Evolutionary conservation across 2,113 vertebrate genomes (phyloP).

Genomic region (Shinisaurus crocodilurus): DNA sequence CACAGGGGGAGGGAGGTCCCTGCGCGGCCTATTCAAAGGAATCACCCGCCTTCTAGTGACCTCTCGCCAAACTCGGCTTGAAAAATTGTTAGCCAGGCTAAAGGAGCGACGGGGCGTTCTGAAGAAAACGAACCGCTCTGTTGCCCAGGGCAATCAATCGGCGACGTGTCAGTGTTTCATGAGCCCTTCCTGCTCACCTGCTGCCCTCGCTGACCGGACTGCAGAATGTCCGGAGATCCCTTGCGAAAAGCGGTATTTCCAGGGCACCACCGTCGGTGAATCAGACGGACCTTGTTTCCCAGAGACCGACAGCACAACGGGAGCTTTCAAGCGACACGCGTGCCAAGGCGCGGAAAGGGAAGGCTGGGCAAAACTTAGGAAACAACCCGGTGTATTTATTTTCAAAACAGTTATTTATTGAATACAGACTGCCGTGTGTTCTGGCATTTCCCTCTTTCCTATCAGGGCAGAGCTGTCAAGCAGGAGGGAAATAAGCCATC

Average conservation of each 20-base stretch:
- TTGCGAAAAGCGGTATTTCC: constrained; percentile 38
- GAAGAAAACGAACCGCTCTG: constrained; percentile 50
- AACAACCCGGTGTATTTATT: constrained; percentile 42
- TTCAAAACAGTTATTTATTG: not conserved
- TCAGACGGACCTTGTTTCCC: constrained; percentile 66
- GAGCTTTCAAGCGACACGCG: constrained; percentile 67
- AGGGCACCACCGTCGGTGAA: constrained; percentile 74
- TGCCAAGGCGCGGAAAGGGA: constrained; percentile 44
- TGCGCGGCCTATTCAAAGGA: not conserved
- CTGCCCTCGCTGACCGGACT: constrained; percentile 48
- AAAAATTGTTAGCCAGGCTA: not conserved
- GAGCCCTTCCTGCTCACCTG: constrained; percentile 52
- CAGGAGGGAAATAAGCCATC: not conserved
- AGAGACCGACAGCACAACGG: constrained; percentile 66
- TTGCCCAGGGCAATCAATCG: constrained; percentile 72
- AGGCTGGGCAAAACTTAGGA: constrained; percentile 25
- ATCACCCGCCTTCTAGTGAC: not conserved
- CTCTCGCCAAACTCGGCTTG: not conserved
- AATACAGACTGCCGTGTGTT: constrained; percentile 38
- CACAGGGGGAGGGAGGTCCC: not conserved
- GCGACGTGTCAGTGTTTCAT: constrained; percentile 62
- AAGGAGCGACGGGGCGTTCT: not conserved
- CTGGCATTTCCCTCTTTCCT: constrained; percentile 18
- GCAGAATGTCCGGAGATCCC: constrained; percentile 10
- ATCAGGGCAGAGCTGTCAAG: constrained; percentile 43